phyloP scores from a whole-genome alignment of 2,888 invertebrate species.

The Allolobophora icterica region DNA sequence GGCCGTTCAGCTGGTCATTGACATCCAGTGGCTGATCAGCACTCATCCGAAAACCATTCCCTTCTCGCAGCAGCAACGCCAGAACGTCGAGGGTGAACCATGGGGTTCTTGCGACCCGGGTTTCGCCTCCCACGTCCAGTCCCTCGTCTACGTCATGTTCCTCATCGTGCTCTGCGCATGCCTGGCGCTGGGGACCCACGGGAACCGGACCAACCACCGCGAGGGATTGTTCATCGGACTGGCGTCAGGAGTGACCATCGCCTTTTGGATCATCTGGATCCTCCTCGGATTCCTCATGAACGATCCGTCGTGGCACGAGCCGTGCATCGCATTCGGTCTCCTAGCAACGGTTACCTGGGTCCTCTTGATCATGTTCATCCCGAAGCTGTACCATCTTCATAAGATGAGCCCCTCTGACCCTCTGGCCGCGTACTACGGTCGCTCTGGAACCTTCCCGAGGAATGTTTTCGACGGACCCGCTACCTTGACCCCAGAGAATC shows the following conservation, averaged over 20 bases:
- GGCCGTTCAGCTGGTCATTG: constrained; percentile 72
- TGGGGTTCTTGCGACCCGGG: constrained; percentile 31
- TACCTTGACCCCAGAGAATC: background rate
- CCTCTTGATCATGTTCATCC: constrained; percentile 90
- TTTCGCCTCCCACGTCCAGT: constrained; percentile 72
- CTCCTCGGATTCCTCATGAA: constrained; percentile 73
- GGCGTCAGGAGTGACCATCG: constrained; percentile 83
- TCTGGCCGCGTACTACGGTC: constrained; percentile 55
- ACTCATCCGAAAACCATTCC: constrained; percentile 60
- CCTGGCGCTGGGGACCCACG: constrained; percentile 80
- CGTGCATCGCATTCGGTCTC: constrained; percentile 87
- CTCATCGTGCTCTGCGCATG: constrained; percentile 84
- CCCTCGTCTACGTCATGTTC: constrained; percentile 82
- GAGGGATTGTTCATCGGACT: constrained; percentile 91
- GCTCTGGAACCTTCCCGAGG: constrained; percentile 51
- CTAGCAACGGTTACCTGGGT: constrained; percentile 84
- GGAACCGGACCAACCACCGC: constrained; percentile 89
- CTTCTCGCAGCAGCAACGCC: background rate
- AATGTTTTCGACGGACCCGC: constrained; percentile 26
- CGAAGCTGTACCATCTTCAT: constrained; percentile 83
- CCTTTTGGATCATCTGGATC: constrained; percentile 70
- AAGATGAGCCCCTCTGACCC: constrained; percentile 86
- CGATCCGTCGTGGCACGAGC: constrained; percentile 60
- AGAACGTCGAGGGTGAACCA: background rate
- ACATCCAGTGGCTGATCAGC: constrained; percentile 64